Evolutionary conservation across 2,797 vertebrate species (phyloP), one percentile per base, ranked within the genome.

Genomic region (Sebastiscus tertius): DNA sequence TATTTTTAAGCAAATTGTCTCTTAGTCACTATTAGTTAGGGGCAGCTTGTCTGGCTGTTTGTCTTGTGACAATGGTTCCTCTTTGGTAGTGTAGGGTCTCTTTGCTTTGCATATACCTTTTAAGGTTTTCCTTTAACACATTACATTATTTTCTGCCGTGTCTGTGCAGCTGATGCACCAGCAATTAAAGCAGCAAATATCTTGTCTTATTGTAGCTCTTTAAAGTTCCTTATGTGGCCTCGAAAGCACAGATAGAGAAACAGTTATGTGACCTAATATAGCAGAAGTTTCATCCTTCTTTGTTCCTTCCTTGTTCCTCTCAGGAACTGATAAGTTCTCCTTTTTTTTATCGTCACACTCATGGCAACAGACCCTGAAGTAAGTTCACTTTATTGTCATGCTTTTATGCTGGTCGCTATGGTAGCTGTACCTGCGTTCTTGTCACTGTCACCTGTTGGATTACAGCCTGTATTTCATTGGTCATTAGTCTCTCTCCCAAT

Each of bases 1-100:
- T 76, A 49, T 67, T 64, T 63, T 33, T 56, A 11, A 64, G 26
- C 7, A 64, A 68, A 39, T 6, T 33, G n/a, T 42, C n/a, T 46
- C 29, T 69, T 64, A 66, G 39, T 72, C 24, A 56, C 46, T 63
- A 26, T 66, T 77, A 4, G 20, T 71, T 62, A 42, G 62, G 46
- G 42, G 31, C 12, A n/a, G 6, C 20, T 67, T 64, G 29, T 76
- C 77, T 80, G 68, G 20, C 20, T 14, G 8, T 13, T 67, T 64
- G 36, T 79, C 82, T 81, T 34, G 58, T 83, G 85, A 88, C 58
- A 10, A 11, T 26, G 16, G 60, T 80, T 87, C 80, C 75, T 75
- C 72, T 87, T 77, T 78, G 24, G n/a, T 56, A 7, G 24, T 55
- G 68, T 62, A 61, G 42, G 7, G 75, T 84, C 82, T 29, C 78